These are phyloP conservation scores for Sepioteuthis lessoniana DNA, from an alignment of 2,888 invertebrate species.

Conservation along the genomic window DNA sequence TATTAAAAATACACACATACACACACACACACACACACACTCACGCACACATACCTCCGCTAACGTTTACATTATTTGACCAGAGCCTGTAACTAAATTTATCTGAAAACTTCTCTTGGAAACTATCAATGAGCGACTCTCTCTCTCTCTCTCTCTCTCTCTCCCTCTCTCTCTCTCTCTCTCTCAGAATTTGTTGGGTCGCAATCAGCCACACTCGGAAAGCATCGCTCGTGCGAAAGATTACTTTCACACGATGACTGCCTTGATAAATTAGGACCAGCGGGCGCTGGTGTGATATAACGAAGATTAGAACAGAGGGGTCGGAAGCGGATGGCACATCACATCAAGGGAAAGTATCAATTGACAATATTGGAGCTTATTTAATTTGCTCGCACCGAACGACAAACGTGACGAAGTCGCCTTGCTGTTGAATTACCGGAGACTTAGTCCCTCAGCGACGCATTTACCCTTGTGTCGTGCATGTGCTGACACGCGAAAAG, in stretches of 20 bases:
- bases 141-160: not conserved
- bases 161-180: not conserved
- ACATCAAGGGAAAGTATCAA: constrained; percentile 23
- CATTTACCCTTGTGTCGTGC: not conserved
- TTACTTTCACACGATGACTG: not conserved
- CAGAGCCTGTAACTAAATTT: not conserved
- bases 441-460: not conserved
- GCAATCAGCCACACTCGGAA: not conserved
- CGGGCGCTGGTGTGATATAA: not conserved
- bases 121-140: not conserved
- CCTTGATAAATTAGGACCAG: not conserved
- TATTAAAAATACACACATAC: too few relatives aligned
- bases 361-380: constrained; percentile 33
- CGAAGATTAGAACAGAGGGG: not conserved
- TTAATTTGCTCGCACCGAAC: not conserved
- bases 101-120: not conserved
- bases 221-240: not conserved
- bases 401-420: not conserved
- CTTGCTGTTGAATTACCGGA: not conserved
- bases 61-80: not conserved
- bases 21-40: too few relatives aligned
- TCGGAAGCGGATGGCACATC: not conserved
- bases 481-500: not conserved
- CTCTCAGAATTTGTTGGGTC: not conserved
- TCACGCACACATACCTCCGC: too few relatives aligned